Percentiles rank a stretch among this genome's conserved stretches.
Evolutionary conservation across 1,140 invertebrate genomes (phyloP).

Genomic region (Tetragonula clypearis): DNA sequence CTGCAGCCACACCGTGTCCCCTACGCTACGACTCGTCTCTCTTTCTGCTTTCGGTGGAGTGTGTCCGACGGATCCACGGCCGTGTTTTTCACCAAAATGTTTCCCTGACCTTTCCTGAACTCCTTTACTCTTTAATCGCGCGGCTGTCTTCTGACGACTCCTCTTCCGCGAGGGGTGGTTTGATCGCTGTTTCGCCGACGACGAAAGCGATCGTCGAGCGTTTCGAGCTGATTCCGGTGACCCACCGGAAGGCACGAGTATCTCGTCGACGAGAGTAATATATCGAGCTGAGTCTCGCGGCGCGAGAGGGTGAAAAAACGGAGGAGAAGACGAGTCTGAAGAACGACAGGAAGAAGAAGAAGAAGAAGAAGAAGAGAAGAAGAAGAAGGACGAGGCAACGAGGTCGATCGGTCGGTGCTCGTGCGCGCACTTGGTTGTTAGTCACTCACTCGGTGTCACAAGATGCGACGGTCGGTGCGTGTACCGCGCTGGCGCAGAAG

Average conservation of each 20-base stretch:
- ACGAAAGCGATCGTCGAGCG: too few relatives aligned
- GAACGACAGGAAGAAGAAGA: too few relatives aligned
- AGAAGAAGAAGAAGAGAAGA: too few relatives aligned
- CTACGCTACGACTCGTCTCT: constrained; percentile 19
- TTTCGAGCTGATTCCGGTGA: too few relatives aligned
- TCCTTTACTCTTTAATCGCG: neutral
- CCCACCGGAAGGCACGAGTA: too few relatives aligned
- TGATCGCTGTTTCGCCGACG: too few relatives aligned
- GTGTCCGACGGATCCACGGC: constrained; percentile 24
- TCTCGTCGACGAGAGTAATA: too few relatives aligned
- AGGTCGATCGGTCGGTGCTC: neutral
- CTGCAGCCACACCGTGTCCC: constrained; percentile 17
- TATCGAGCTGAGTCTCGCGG: too few relatives aligned
- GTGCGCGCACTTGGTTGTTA: neutral
- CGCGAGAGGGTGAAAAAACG: too few relatives aligned
- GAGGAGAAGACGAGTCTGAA: too few relatives aligned
- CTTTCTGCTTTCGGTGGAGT: constrained; percentile 13
- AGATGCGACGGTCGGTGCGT: neutral
- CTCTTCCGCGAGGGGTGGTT: neutral
- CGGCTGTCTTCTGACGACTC: neutral
- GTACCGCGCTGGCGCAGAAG: constrained; percentile 44
- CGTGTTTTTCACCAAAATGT: neutral
- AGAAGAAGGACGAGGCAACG: neutral
- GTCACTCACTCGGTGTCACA: neutral
- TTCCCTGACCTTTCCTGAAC: neutral